These are phyloP conservation scores for Prunella strophiata DNA, from an alignment of 2,797 vertebrate species.

Conservation along the genomic window DNA sequence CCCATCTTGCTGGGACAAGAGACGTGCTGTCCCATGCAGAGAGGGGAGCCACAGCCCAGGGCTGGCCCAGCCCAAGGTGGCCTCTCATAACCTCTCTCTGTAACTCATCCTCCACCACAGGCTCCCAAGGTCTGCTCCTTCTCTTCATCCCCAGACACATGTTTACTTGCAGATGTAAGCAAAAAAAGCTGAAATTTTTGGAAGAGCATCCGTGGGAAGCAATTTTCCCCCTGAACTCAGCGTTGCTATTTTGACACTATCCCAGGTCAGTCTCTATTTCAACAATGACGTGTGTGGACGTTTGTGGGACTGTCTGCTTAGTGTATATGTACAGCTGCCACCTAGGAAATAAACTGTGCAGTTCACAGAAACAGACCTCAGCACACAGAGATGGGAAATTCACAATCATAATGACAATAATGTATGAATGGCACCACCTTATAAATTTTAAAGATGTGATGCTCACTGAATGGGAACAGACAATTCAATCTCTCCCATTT, in stretches of 20 bases:
- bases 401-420: background rate
- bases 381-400: background rate
- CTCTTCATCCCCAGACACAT: constrained; percentile 51
- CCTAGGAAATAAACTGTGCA: constrained; percentile 2
- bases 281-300: background rate
- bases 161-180: constrained; percentile 68
- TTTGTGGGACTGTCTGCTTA: constrained; percentile 51
- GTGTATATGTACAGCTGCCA: constrained; percentile 50
- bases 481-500: background rate
- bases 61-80: background rate
- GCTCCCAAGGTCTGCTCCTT: constrained; percentile 51
- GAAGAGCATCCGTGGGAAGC: constrained; percentile 52
- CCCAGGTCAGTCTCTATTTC: constrained; percentile 64
- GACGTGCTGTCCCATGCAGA: background rate
- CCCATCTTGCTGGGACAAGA: background rate
- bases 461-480: background rate
- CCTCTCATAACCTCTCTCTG: background rate
- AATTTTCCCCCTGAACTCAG: constrained; percentile 37
- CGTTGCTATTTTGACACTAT: constrained; percentile 14
- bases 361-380: background rate
- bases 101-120: background rate
- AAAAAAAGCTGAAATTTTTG: constrained; percentile 46
- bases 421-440: background rate
- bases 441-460: background rate
- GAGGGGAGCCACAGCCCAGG: background rate